Base-by-base conservation (phyloP, 37 sponge, comb jelly and placozoan species). In the Aplysina aerophoba region DNA sequence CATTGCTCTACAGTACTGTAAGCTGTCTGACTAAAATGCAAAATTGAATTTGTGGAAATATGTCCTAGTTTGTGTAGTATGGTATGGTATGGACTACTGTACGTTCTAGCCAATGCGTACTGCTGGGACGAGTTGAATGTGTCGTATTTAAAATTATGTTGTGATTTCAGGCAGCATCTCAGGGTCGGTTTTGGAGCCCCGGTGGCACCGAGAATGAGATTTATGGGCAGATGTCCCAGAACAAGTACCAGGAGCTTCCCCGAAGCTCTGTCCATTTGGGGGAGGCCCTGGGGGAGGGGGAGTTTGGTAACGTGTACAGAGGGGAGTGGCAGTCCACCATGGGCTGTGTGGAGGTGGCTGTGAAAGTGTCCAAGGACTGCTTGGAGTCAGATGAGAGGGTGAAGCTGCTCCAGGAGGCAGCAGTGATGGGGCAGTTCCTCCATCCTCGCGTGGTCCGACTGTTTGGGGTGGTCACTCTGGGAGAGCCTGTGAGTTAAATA, bases 361-460 rank as follows among this genome's bases (percentile, higher is more conserved):
- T 69, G 71, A 69, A 69, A 30, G 71, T 69, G 34, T 69, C 71
- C 33, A 44, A 44, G 8, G 34, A n/a, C 6, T 2, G 30, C 34
- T 30, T 35, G 17, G 71, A 69, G 35, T 27, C 71, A 1, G 33
- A 27, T 17, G 71, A 69, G 27, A 69, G 33, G 34, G 33, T 69
- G 71, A 69, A 69, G 34, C 33, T 69, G 35, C 71, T 69, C 31
- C 71, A 69, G 71, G 71, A 69, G 33, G 71, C 71, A 69, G 71
- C 71, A 17, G 33, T 30, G 33, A 69, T 69, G 71, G 71, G 71
- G 6, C 71, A 69, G 71, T 69, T 69, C 33, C 28, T 30, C 34
- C 71, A 69, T 8, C 27, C 33, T 3, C 28, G 34, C 1, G 71
- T 69, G 28, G 71, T 69, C 33, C 71, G 71, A 27, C 28, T 69